Percentiles rank a stretch among this genome's conserved stretches.
phyloP scores from a whole-genome alignment of 1,140 invertebrate species.

The Neelides sp. region DNA sequence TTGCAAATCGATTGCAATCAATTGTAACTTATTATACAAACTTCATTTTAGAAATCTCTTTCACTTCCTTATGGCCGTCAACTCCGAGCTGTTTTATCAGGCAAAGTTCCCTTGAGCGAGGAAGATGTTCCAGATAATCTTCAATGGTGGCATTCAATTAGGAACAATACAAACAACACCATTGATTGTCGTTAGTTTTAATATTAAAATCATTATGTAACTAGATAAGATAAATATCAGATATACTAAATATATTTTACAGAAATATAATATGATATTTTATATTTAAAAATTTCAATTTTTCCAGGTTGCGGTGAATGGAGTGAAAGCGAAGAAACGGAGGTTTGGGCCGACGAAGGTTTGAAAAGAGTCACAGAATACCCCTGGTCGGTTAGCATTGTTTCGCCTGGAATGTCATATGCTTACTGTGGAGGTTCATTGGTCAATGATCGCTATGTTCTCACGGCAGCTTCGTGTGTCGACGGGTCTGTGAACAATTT shows the following conservation, averaged over 20 bases:
- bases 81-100: conserved; percentile 8
- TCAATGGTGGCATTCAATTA: conserved; percentile 9
- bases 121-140: no score
- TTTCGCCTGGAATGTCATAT: conserved; percentile 13
- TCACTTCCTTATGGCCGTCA: conserved; percentile 10
- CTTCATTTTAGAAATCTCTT: conserved; percentile 7
- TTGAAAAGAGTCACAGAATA: conserved; percentile 9
- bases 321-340: background rate
- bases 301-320: conserved; percentile 15
- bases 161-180: conserved; percentile 17
- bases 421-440: conserved; percentile 19
- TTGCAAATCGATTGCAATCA: background rate
- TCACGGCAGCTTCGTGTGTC: conserved; percentile 18
- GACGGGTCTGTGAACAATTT: conserved; percentile 12
- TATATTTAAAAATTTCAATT: background rate
- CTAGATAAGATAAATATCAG: background rate
- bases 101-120: background rate
- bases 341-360: conserved; percentile 14
- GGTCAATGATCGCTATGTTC: conserved; percentile 17
- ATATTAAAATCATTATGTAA: background rate
- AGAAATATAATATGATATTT: background rate
- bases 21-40: background rate
- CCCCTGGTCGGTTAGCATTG: conserved; percentile 22
- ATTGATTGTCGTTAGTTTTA: conserved; percentile 14
- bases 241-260: background rate